These are phyloP conservation scores for Tenodera sinensis DNA, from an alignment of 2,888 invertebrate species.

Conservation along the genomic window DNA sequence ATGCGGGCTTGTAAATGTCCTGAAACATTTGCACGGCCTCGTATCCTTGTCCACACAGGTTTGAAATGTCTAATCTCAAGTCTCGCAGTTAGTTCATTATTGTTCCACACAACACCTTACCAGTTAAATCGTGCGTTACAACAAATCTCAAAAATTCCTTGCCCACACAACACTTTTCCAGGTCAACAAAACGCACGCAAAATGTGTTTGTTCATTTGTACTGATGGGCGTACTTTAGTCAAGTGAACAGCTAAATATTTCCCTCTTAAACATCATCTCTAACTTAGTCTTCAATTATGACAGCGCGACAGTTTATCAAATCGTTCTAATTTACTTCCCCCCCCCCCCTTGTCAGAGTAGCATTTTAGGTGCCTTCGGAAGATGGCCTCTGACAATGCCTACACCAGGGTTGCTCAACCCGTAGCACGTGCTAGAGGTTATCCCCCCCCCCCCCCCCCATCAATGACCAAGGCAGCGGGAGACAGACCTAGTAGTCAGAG, in stretches of 20 bases:
- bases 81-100: too few species aligned
- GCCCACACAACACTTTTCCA: not conserved
- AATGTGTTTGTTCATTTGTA: not conserved
- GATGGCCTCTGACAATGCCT: too few species aligned
- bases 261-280: not conserved
- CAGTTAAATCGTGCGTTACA: not conserved
- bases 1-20: not conserved
- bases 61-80: too few species aligned
- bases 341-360: not conserved
- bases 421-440: too few species aligned
- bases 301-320: not conserved
- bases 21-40: not conserved
- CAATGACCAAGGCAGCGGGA: too few species aligned
- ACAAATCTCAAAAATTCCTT: too few species aligned
- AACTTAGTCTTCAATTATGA: not conserved
- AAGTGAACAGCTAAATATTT: not conserved
- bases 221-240: not conserved
- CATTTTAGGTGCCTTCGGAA: not conserved
- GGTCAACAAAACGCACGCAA: not conserved
- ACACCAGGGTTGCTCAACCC: too few species aligned
- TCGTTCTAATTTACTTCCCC: not conserved
- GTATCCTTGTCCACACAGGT: not conserved
- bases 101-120: too few species aligned
- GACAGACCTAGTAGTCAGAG: too few species aligned
- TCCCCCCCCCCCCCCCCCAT: too few species aligned